Percentiles rank a stretch among this genome's conserved stretches.
Evolutionary conservation across 2,797 vertebrate genomes (phyloP).

Genomic region (Macropus fuliginosus): DNA sequence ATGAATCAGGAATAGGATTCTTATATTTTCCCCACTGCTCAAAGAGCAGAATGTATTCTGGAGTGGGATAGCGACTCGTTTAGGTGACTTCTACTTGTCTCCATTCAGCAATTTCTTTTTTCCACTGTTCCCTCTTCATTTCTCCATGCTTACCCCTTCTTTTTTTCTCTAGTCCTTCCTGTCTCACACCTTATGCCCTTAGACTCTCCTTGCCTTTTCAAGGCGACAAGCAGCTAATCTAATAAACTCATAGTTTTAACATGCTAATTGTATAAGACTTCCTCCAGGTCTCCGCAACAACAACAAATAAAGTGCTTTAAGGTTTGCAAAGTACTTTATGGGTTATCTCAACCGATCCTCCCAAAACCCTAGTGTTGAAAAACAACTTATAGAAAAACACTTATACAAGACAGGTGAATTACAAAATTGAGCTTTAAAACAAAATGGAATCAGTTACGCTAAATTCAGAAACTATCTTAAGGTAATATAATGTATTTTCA

Average conservation of each 20-base stretch:
- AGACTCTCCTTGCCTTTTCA: neutral
- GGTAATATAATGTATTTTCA: neutral
- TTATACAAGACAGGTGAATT: neutral
- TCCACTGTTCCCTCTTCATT: neutral
- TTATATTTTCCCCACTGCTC: neutral
- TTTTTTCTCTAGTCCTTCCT: neutral
- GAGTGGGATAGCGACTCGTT: neutral
- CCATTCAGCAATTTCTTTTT: neutral
- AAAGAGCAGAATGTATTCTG: neutral
- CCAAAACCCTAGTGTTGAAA: neutral
- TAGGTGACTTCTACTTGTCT: neutral
- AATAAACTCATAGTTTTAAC: neutral
- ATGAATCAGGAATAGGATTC: neutral
- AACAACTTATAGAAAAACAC: neutral
- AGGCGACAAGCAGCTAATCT: neutral
- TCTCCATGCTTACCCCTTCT: neutral
- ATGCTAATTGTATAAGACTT: neutral
- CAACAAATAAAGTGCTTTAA: neutral
- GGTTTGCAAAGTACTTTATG: neutral
- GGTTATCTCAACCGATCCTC: neutral
- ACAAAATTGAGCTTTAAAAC: neutral
- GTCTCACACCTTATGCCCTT: neutral
- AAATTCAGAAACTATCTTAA: neutral
- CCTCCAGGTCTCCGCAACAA: neutral
- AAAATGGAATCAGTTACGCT: neutral